Percentiles rank a stretch among this genome's conserved stretches.
Evolutionary conservation across 2,113 vertebrate species (phyloP).

Genomic region (Plestiodon gilberti): DNA sequence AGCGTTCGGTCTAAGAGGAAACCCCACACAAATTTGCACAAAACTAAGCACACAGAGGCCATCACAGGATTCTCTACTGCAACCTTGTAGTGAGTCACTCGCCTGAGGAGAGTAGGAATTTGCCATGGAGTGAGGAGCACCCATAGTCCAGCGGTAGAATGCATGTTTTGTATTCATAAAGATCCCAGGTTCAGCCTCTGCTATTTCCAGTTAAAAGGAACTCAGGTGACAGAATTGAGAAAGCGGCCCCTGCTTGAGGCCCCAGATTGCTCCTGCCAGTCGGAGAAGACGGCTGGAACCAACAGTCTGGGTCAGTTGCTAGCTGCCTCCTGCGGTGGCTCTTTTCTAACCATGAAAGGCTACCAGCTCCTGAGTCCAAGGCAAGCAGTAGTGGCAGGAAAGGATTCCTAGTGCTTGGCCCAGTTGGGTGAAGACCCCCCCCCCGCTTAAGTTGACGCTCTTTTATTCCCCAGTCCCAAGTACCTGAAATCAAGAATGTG

Average conservation of each 20-base stretch:
- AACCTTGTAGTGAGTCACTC: not conserved
- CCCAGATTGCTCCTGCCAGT: not conserved
- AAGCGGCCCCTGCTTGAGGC: not conserved
- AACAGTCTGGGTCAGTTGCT: not conserved
- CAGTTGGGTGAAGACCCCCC: not conserved
- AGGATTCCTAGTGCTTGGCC: accelerated
- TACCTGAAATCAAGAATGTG: not conserved
- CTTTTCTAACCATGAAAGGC: not conserved
- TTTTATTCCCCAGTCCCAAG: not conserved
- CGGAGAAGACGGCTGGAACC: not conserved
- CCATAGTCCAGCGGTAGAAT: not conserved
- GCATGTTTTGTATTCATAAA: not conserved
- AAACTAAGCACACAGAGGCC: not conserved
- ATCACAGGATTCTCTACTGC: not conserved
- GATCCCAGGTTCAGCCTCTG: not conserved
- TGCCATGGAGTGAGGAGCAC: not conserved
- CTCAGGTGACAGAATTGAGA: not conserved
- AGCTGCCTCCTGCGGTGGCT: not conserved
- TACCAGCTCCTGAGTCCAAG: not conserved
- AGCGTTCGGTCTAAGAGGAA: not conserved
- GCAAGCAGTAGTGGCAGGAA: not conserved
- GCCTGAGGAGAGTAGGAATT: not conserved
- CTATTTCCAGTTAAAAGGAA: not conserved
- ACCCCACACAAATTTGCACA: not conserved
- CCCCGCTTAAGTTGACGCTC: not conserved